Evolutionary conservation across 1,140 invertebrate genomes (phyloP).

Genomic region (Cepaea nemoralis): DNA sequence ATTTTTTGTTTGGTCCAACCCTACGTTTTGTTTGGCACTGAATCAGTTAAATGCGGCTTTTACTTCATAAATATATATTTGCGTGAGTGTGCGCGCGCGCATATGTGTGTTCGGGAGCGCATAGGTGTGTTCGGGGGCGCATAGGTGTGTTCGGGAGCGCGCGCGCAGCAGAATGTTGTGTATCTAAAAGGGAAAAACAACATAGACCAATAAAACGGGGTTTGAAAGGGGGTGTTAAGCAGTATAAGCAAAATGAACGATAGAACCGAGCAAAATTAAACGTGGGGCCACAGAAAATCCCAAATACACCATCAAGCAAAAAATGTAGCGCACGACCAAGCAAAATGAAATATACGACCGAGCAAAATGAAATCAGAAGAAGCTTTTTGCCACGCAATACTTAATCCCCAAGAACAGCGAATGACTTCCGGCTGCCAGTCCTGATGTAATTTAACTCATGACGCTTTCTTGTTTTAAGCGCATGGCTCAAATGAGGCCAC

Average conservation of each 20-base stretch:
- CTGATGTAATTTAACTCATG: conserved; percentile 40
- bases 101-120: too few relatives aligned
- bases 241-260: neutral
- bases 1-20: too few relatives aligned
- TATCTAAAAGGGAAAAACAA: too few relatives aligned
- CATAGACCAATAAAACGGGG: too few relatives aligned
- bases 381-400: conserved; percentile 37
- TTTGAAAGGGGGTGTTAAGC: too few relatives aligned
- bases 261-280: neutral
- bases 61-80: too few relatives aligned
- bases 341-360: conserved; percentile 31
- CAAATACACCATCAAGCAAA: neutral
- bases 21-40: too few relatives aligned
- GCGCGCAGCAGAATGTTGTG: too few relatives aligned
- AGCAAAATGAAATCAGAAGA: conserved; percentile 25
- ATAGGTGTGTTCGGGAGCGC: too few relatives aligned
- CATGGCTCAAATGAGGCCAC: conserved; percentile 36
- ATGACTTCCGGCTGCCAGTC: conserved; percentile 37
- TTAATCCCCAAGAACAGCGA: conserved; percentile 27
- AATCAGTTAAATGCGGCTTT: too few relatives aligned
- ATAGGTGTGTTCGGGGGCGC: too few relatives aligned
- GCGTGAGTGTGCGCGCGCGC: too few relatives aligned
- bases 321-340: neutral
- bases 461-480: conserved; percentile 41
- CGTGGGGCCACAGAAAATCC: neutral